Percentiles rank a stretch among this genome's conserved stretches.
These are phyloP conservation scores for Parelbella ahira DNA, from an alignment of 2,888 invertebrate genomes.

Conservation along the genomic window DNA sequence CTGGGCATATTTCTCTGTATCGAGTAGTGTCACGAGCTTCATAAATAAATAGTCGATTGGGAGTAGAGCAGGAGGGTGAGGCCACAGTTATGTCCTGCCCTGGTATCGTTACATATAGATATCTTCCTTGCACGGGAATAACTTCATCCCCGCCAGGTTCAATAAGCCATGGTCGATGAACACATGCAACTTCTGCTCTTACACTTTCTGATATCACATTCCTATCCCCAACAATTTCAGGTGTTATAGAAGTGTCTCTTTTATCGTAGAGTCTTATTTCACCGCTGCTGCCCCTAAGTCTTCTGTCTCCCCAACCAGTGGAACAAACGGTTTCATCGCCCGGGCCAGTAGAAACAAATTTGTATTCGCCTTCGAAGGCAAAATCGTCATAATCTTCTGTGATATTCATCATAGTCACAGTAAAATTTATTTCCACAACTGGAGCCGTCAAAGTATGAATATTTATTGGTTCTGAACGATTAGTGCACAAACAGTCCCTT, in stretches of 20 bases:
- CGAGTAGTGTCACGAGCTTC: constrained; percentile 83
- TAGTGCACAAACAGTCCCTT: constrained; percentile 87
- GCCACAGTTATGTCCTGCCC: constrained; percentile 81
- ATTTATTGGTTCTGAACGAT: constrained; percentile 83
- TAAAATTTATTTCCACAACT: constrained; percentile 86
- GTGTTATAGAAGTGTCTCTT: constrained; percentile 61
- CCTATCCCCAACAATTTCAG: constrained; percentile 71
- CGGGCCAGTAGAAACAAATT: constrained; percentile 81
- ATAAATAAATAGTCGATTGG: constrained; percentile 86
- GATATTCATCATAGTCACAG: constrained; percentile 88
- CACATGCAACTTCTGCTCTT: constrained; percentile 81
- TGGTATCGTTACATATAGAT: constrained; percentile 85
- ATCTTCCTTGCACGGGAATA: constrained; percentile 80
- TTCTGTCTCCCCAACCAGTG: constrained; percentile 83
- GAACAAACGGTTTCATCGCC: constrained; percentile 82
- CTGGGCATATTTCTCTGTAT: constrained; percentile 85
- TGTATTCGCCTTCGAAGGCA: constrained; percentile 87
- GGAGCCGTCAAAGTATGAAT: constrained; percentile 85
- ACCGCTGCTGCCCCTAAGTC: constrained; percentile 86
- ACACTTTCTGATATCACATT: constrained; percentile 77
- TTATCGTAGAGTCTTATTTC: constrained; percentile 85
- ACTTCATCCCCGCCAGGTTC: constrained; percentile 88
- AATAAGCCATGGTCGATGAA: constrained; percentile 88
- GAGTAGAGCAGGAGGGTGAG: constrained; percentile 82
- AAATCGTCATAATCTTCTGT: constrained; percentile 90